phyloP scores from a whole-genome alignment of 2,797 vertebrate genomes.

The Brachyrhaphis roseni region DNA sequence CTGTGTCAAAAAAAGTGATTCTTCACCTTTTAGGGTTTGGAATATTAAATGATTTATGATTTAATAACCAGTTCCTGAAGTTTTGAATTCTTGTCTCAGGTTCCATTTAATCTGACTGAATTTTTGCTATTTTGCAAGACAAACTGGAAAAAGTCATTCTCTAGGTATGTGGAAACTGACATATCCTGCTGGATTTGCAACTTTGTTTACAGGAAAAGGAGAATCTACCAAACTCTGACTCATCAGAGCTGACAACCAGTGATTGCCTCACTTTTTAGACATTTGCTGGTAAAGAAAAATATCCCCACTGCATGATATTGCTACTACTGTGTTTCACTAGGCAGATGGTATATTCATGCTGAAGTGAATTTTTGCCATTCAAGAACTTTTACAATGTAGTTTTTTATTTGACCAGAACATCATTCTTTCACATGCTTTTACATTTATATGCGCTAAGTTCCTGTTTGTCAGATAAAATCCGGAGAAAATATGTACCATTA shows the following conservation, averaged over 20 bases:
- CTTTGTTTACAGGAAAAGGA: neutral
- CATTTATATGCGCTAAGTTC: neutral
- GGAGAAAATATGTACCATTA: neutral
- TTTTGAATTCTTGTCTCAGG: neutral
- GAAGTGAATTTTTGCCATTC: neutral
- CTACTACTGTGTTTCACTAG: neutral
- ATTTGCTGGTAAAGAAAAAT: neutral
- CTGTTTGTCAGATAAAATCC: neutral
- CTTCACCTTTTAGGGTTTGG: neutral
- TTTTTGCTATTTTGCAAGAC: neutral
- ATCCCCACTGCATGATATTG: neutral
- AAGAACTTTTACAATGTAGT: neutral
- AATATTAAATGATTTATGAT: neutral
- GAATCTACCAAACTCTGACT: neutral
- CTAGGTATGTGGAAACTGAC: neutral
- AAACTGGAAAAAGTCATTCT: neutral
- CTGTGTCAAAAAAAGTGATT: neutral
- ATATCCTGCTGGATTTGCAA: neutral
- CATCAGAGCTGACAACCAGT: neutral
- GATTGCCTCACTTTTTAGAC: neutral
- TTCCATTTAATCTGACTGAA: neutral
- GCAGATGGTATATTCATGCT: neutral
- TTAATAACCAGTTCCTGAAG: neutral
- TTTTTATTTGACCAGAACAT: neutral
- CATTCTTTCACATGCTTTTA: neutral